phyloP scores from a whole-genome alignment of 2,113 vertebrate species.

The Raja brachyura region DNA sequence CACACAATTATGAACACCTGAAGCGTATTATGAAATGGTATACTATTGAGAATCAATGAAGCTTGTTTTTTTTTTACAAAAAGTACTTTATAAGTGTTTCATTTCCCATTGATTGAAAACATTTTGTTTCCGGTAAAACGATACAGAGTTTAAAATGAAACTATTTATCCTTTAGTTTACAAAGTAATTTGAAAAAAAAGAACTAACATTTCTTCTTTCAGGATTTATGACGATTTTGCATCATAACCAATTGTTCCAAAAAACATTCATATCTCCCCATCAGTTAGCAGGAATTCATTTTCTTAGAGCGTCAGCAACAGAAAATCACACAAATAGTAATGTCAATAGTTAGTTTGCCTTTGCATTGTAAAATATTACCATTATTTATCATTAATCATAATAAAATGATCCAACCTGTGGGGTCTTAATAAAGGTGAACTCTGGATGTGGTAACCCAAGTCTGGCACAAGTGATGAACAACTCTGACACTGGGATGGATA shows the following conservation, averaged over 20 bases:
- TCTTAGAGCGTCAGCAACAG: not conserved
- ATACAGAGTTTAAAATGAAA: not conserved
- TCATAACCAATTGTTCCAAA: not conserved
- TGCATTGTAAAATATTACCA: not conserved
- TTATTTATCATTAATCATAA: not conserved
- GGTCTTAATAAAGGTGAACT: slow-evolving; percentile 77
- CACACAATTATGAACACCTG: not conserved
- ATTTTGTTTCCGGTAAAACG: not conserved
- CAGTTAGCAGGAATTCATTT: not conserved
- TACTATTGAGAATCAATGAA: not conserved
- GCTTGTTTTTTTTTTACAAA: not conserved
- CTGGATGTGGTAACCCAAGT: slow-evolving; percentile 80
- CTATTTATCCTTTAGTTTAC: not conserved
- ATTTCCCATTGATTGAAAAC: not conserved
- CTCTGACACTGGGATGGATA: slow-evolving; percentile 70
- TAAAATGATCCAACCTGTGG: slow-evolving; percentile 68
- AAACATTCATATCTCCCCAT: not conserved
- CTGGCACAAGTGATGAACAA: slow-evolving; percentile 72
- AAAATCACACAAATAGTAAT: not conserved
- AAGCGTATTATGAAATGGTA: not conserved
- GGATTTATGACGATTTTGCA: not conserved
- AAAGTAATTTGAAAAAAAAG: not conserved
- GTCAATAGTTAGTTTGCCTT: not conserved
- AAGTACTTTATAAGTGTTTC: not conserved
- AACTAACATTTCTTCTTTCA: not conserved